Evolutionary conservation across 2,888 invertebrate genomes (phyloP), one percentile per base, ranked within the genome.

Genomic region (Xestia rhomboidea): DNA sequence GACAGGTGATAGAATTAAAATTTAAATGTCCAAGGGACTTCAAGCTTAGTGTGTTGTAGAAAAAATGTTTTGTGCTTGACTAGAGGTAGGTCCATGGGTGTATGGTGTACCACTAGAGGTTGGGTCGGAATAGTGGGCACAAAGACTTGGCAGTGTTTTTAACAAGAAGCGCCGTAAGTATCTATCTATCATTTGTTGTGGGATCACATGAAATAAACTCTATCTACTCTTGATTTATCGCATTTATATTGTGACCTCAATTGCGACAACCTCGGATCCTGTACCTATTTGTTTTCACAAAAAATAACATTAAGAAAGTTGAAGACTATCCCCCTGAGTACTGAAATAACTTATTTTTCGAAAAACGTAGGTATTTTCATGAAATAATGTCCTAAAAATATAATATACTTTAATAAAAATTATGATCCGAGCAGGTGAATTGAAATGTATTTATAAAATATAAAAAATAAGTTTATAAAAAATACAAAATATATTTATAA

Each of bases 41-140:
- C 89, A 89, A 72, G 95, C 96, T 96, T 96, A 95, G 95, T 96
- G 96, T 96, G 95, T 93, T 91, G 96, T 96, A 96, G 96, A 93
- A 88, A 92, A 90, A 74, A 84, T 88, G 82, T 90, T 91, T 94
- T 95, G 94, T 95, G 96, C 95, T 95, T 95, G 73, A 81, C 82
- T 81, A 86, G 84, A 78, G 81, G 78, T 88, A 89, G 87, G 88
- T 81, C 89, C 93, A 94, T 94, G 94, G 95, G 95, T 92, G 87
- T 89, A 92, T 88, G 94, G 93, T 93, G 73, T 88, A 89, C 92
- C 90, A 88, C 88, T 91, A 90, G 89, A 88, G 91, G 90, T 89
- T 91, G 92, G 93, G 93, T 94, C 90, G 86, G 60, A 67, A 90
- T 92, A 91, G 92, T 93, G 91, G 92, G 91, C 92, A 89, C 90